Base-by-base conservation (phyloP, 2,797 vertebrate species). In the Bufotes viridis region DNA sequence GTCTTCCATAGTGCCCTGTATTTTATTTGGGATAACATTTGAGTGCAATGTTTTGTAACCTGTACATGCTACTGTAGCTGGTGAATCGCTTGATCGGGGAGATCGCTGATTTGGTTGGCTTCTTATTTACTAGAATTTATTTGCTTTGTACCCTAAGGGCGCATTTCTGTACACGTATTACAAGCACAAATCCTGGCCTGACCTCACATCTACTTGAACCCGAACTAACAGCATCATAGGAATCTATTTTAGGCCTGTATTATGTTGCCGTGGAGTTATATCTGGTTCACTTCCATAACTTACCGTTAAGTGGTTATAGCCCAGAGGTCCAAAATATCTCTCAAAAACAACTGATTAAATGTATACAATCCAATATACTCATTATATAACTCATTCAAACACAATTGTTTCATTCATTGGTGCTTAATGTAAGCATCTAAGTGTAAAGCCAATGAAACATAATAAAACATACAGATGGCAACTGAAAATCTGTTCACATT, bases 401-500 rank as follows among this genome's bases (percentile, higher is more conserved):
- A 42, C 18, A 74, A 72, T 18, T n/a, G 49, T 15, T 78, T 78
- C n/a, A 53, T 24, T 78, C 51, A 61, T 61, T 81, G 78, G 26
- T 61, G 17, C 51, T 65, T 49, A 49, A 15, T 81, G 79, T 81
- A 65, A 63, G 18, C 34, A 34, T 26, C 9, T 42, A 42, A 18
- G 18, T 42, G 18, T 61, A 10, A 17, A 80, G 58, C 26, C 57
- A 63, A 18, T 22, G 53, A 20, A 60, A 63, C 58, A 63, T 49
- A 42, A 81, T 61, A 65, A 81, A 78, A 26, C 9, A 60, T 78
- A 78, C 51, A 53, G 51, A 55, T 53, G 57, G n/a, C 78, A 58
- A 60, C 24, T 18, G 15, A 79, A 58, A 57, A 79, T 79, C 53
- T 79, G 53, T 79, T 29, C 53, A 58, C 55, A 29, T 58, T 58